These are phyloP conservation scores for Hydropsyche betteni DNA, from an alignment of 2,888 invertebrate genomes.

Conservation along the genomic window DNA sequence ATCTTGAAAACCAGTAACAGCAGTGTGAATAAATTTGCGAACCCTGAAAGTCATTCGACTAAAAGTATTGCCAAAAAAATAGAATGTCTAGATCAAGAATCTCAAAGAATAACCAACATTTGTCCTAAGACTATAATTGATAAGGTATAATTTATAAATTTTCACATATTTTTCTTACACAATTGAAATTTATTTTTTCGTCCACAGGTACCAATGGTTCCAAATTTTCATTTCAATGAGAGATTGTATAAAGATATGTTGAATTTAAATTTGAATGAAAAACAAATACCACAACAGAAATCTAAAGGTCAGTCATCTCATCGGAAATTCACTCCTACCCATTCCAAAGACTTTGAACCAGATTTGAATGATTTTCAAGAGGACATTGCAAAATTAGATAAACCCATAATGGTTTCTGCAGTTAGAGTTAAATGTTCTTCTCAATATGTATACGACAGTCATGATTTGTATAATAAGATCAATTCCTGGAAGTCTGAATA, in stretches of 20 bases:
- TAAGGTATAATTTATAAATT: background rate
- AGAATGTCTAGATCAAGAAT: too few species aligned
- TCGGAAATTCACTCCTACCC: slow-evolving; percentile 38
- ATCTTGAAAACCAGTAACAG: background rate
- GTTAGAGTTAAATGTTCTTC: slow-evolving; percentile 45
- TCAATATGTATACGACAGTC: slow-evolving; percentile 42
- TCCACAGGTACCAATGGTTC: slow-evolving; percentile 60
- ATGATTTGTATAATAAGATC: slow-evolving; percentile 46
- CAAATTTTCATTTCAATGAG: slow-evolving; percentile 64
- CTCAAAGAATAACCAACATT: too few species aligned
- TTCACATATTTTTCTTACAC: background rate
- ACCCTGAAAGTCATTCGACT: too few species aligned
- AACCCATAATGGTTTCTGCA: slow-evolving; percentile 52
- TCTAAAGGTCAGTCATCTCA: slow-evolving; percentile 50
- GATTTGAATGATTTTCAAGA: slow-evolving; percentile 63
- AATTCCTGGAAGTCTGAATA: slow-evolving; percentile 26
- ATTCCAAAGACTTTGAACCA: slow-evolving; percentile 62
- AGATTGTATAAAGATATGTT: slow-evolving; percentile 63
- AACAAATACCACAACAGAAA: slow-evolving; percentile 54
- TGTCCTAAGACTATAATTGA: too few species aligned
- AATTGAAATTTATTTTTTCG: background rate
- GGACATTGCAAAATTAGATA: slow-evolving; percentile 58
- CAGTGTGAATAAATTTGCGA: background rate
- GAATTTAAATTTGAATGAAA: slow-evolving; percentile 59
- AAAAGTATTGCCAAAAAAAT: too few species aligned